Percentiles rank a stretch among this genome's conserved stretches.
These are phyloP conservation scores for Pocillopora meandrina DNA, from an alignment of 92 coral and sea anemone species.

Conservation along the genomic window DNA sequence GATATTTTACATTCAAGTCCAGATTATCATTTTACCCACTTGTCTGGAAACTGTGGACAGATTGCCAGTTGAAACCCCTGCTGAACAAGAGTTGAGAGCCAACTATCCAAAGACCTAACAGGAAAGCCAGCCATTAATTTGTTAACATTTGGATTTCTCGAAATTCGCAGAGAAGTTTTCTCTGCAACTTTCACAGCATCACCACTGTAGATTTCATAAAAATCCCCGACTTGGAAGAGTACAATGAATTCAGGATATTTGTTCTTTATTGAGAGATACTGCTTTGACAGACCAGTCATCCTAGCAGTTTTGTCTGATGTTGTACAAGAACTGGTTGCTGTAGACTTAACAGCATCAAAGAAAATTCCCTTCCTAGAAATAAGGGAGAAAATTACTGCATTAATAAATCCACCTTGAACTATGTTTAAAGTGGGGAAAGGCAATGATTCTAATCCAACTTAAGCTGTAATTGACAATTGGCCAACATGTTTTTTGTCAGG, in stretches of 20 bases:
- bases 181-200: constrained; percentile 86
- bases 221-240: constrained; percentile 88
- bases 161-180: constrained; percentile 77
- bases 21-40: constrained; percentile 48
- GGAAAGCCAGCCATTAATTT: constrained; percentile 91
- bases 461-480: no score
- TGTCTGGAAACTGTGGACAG: constrained; percentile 79
- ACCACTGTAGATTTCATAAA: constrained; percentile 78
- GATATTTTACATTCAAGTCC: no score
- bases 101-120: constrained; percentile 81
- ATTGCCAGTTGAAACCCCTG: constrained; percentile 89
- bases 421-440: not conserved
- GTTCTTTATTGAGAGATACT: constrained; percentile 68
- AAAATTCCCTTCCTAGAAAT: not conserved
- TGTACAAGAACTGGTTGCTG: constrained; percentile 16
- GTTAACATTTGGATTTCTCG: constrained; percentile 79
- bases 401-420: not conserved
- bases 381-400: not conserved
- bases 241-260: constrained; percentile 78
- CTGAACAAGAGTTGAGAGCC: constrained; percentile 84
- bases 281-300: constrained; percentile 69
- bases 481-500: no score
- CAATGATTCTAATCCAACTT: no score
- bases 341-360: constrained; percentile 6
- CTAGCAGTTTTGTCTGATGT: constrained; percentile 45